These are phyloP conservation scores for Horisme vitalbata DNA, from an alignment of 2,888 invertebrate genomes.

Conservation along the genomic window DNA sequence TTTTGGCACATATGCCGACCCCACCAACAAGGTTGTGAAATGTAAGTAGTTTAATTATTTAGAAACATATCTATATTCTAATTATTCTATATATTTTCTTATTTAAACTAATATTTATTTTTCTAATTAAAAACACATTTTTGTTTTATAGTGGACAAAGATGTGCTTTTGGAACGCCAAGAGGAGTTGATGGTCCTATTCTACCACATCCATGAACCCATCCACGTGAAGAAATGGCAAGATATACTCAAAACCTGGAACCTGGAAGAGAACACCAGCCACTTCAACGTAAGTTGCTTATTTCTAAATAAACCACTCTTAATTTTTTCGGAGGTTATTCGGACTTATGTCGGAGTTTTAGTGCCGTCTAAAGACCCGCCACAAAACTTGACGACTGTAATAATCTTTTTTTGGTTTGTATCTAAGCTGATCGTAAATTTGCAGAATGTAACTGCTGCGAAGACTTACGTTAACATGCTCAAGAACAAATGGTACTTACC, in stretches of 20 bases:
- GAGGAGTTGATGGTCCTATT: conserved; percentile 67
- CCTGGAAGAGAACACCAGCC: conserved; percentile 74
- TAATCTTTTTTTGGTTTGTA: no score
- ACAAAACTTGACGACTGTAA: no score
- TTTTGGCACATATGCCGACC: conserved; percentile 59
- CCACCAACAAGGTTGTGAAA: conserved; percentile 48
- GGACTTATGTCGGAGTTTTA: no score
- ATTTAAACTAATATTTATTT: background rate
- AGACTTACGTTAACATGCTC: conserved; percentile 79
- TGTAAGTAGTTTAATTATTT: conserved; percentile 48
- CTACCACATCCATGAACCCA: conserved; percentile 83
- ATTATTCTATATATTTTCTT: no score
- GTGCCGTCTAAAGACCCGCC: no score
- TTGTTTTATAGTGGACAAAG: conserved; percentile 75
- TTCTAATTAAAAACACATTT: background rate
- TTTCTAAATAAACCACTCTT: background rate
- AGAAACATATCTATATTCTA: background rate
- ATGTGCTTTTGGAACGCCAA: conserved; percentile 61
- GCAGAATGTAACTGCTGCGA: conserved; percentile 80
- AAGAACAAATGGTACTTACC: conserved; percentile 80
- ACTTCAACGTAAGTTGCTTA: conserved; percentile 65
- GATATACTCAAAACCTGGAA: conserved; percentile 75
- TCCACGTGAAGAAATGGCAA: conserved; percentile 75
- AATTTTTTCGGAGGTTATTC: no score
- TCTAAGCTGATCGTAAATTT: conserved; percentile 27